These are phyloP conservation scores for Drosophila tanythrix DNA, from an alignment of 2,888 invertebrate genomes.

Conservation along the genomic window DNA sequence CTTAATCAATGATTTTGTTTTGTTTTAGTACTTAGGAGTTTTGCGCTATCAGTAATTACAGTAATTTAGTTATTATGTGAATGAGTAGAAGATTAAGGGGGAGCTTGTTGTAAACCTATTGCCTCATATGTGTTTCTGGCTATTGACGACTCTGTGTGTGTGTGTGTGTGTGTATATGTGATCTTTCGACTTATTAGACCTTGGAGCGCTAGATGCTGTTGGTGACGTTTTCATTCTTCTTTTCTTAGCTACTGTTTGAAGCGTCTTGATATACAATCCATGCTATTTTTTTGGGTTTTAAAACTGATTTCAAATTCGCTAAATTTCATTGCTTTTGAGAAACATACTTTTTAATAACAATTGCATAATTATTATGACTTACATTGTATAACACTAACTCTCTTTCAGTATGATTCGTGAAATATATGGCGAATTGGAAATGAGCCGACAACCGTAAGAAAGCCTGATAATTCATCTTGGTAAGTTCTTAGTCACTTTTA, in stretches of 20 bases:
- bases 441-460: not conserved
- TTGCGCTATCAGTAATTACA: slow-evolving; percentile 44
- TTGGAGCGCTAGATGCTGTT: slow-evolving; percentile 52
- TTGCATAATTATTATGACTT: not conserved
- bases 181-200: slow-evolving; percentile 35
- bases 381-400: not conserved
- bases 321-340: slow-evolving; percentile 2
- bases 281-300: slow-evolving; percentile 23
- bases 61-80: slow-evolving; percentile 32
- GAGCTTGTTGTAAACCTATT: slow-evolving; percentile 62
- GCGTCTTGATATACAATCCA: slow-evolving; percentile 59
- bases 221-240: slow-evolving; percentile 23
- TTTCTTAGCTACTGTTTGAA: slow-evolving; percentile 66
- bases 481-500: slow-evolving; percentile 66
- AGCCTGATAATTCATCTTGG: slow-evolving; percentile 57
- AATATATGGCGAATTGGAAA: slow-evolving; percentile 11
- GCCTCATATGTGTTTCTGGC: slow-evolving; percentile 44
- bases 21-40: slow-evolving; percentile 41
- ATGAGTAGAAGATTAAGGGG: slow-evolving; percentile 15
- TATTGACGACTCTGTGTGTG: slow-evolving; percentile 43
- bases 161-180: slow-evolving; percentile 25
- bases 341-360: slow-evolving; percentile 5
- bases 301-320: slow-evolving; percentile 20
- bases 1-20: slow-evolving; percentile 51
- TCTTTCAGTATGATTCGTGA: not conserved